Evolutionary conservation across 1,140 invertebrate species (phyloP).

Genomic region (Pemphigus obesinymphae): DNA sequence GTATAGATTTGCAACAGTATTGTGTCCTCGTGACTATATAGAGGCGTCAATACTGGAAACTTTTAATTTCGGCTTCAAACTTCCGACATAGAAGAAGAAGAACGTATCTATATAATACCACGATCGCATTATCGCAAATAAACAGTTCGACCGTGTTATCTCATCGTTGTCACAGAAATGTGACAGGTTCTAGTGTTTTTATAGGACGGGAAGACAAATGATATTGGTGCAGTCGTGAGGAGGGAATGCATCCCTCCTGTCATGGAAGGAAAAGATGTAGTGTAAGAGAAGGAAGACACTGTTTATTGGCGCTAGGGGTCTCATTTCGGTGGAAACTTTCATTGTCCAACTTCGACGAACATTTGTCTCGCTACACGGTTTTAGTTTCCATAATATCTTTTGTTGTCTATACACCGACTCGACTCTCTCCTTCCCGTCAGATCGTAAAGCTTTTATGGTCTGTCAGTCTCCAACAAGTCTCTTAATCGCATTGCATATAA

Average conservation of each 20-base stretch:
- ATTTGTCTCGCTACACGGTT: constrained; percentile 32
- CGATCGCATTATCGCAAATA: not conserved
- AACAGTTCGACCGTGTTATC: not conserved
- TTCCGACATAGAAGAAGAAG: too few relatives aligned
- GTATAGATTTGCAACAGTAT: too few relatives aligned
- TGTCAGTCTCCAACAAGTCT: constrained; percentile 7
- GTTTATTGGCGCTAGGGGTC: constrained; percentile 7
- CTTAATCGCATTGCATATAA: constrained; percentile 23
- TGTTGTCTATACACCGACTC: not conserved
- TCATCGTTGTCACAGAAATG: not conserved
- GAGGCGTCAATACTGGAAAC: not conserved
- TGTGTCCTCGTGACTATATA: not conserved
- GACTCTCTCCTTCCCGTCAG: too few relatives aligned
- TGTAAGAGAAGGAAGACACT: not conserved
- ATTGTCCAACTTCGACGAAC: constrained; percentile 31
- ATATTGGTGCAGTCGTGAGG: too few relatives aligned
- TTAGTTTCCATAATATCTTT: constrained; percentile 10
- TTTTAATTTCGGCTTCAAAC: not conserved
- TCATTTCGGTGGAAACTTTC: constrained; percentile 21
- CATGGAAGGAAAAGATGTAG: too few relatives aligned
- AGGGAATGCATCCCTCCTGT: too few relatives aligned
- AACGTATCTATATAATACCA: not conserved
- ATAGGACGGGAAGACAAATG: too few relatives aligned
- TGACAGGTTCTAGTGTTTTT: not conserved
- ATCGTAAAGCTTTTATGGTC: constrained; percentile 10